Base-by-base conservation (phyloP, 2,888 invertebrate genomes). In the Atherix ibis region DNA sequence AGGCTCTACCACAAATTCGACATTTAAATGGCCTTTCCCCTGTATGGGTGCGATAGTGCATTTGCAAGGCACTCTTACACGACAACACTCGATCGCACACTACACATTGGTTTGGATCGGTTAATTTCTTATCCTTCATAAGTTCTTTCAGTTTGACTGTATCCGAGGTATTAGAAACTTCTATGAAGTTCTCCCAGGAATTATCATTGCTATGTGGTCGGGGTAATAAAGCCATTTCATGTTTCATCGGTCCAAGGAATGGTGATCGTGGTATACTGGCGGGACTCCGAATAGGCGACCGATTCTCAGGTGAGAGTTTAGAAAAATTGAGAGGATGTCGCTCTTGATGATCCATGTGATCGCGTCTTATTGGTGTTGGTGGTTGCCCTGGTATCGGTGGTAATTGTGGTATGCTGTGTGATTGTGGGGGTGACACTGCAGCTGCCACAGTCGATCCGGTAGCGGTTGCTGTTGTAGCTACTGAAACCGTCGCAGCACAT, bases 61-160 rank as follows among this genome's bases (percentile, higher is more conserved):
- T 95, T 65, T 94, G 92, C 41, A 95, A 67, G 18, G 94, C 95
- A 61, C 91, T 92, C 64, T 94, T 94, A 63, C 95, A 95, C 41
- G 94, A 94, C 34, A 97, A 68, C 37, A 95, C 88, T 33, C 94
- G 73, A 62, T 94, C 88, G 58, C 98, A 98, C 45, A 98, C 89
- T 34, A 95, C 84, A 63, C 98, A 98, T 64, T 98, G 94, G 57
- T 98, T 98, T 6, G 98, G 97, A 64, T 98, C 97, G 6, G 82
- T 82, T 45, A 89, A 67, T 63, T 92, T 94, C 63, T 88, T 85
- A 62, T 95, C 95, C 63, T 97, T 94, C 48, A 97, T 95, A 49
- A 98, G 68, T 54, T 91, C 88, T 58, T 97, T 92, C 28, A 98
- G 72, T 65, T 97, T 97, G 46, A 85, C 78, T 16, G 94, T 94